Base-by-base conservation (phyloP, 2,888 invertebrate genomes). In the Stenolophus ochropezus region DNA sequence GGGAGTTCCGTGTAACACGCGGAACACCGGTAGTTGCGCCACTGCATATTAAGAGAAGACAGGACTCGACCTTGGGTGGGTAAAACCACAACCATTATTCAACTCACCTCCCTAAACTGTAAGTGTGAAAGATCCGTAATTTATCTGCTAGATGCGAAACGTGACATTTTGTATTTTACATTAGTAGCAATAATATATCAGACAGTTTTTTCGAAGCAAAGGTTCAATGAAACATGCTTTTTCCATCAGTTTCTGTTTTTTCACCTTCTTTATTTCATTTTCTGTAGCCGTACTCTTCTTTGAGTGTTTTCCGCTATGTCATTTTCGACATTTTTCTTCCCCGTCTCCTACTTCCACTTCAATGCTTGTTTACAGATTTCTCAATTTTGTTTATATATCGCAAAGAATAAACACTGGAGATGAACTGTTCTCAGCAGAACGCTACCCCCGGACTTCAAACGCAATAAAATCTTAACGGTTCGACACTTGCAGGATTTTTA, bases 311-410 rank as follows among this genome's bases (percentile, higher is more conserved):
- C 49, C 73, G 73, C 73, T 49, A 73, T 49, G 73, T 73, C 73
- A 73, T 73, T 73, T 73, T 73, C 49, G 73, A 73, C 73, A 73
- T 73, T 73, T 73, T 49, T 73, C 47, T 27, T 69, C 69, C 18
- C 33, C 8, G 21, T 21, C 20, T 21, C 49, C 20, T 20, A 47
- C 18, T 49, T 73, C 47, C 23, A 73, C 73, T 73, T 73, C 73
- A 73, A 49, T 73, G 16, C 23, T 23, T 73, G 49, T 73, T 73
- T 73, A 73, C 49, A 47, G 47, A 73, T 73, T 49, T 73, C 71
- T 71, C 73, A 73, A 49, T 73, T 73, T 73, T 73, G 73, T 73
- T 73, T 73, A 73, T 73, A 49, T 73, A 73, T 73, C 73, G 47
- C 23, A 21, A 47, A 69, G 33, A 73, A 47, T 73, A 73, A 73